A percentile compares a stretch with the other conserved stretches of the same genome.
phyloP scores from a whole-genome alignment of 2,113 vertebrate species.

The Sphyrna mokarran region DNA sequence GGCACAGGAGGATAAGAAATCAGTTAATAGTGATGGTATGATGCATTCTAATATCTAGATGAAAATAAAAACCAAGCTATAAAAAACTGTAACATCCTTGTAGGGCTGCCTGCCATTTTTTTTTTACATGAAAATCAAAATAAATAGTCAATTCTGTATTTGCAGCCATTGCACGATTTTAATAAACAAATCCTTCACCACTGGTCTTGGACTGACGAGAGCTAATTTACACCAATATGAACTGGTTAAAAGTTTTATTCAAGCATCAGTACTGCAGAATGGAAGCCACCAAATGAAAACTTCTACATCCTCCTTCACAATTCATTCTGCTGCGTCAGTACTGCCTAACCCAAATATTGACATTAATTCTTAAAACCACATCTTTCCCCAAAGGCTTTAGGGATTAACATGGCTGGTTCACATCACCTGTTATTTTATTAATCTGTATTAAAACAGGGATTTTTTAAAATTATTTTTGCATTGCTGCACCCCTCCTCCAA shows the following conservation, averaged over 20 bases:
- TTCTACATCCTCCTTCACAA: constrained; percentile 6
- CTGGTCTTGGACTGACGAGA: not conserved
- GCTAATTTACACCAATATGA: not conserved
- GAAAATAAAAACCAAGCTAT: not conserved
- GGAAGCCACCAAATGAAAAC: constrained; percentile 1
- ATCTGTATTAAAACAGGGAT: not conserved
- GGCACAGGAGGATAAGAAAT: not conserved
- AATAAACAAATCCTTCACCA: not conserved
- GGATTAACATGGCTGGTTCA: not conserved
- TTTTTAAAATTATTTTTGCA: not conserved
- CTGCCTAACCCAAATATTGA: constrained; percentile 24
- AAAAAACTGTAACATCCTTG: not conserved
- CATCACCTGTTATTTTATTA: constrained; percentile 2
- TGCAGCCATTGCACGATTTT: not conserved
- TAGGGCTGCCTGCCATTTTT: not conserved
- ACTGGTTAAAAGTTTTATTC: not conserved
- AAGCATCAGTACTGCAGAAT: not conserved
- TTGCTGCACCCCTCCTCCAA: not conserved
- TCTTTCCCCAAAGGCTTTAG: not conserved
- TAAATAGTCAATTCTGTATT: not conserved
- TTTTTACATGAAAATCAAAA: not conserved
- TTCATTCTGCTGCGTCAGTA: not conserved
- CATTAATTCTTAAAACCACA: constrained; percentile 10
- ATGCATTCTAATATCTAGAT: not conserved
- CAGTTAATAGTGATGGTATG: not conserved